Evolutionary conservation across 2,888 invertebrate species (phyloP).

Genomic region (Troides aeacus): DNA sequence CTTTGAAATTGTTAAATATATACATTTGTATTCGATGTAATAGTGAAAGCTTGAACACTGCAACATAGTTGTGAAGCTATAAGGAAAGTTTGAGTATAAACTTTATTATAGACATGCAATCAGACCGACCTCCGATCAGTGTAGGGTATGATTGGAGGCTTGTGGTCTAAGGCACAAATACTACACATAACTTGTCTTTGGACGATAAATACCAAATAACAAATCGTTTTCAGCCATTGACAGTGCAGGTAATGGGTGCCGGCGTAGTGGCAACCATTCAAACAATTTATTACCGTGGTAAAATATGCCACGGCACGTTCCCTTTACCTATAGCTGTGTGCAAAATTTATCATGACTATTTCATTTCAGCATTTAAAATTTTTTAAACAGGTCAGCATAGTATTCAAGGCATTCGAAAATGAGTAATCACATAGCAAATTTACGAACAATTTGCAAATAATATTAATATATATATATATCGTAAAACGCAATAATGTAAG

Average conservation of each 20-base stretch:
- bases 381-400: neutral
- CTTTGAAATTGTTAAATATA: neutral
- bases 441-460: too few relatives aligned
- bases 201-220: constrained; percentile 52
- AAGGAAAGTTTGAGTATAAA: constrained; percentile 1
- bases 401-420: too few relatives aligned
- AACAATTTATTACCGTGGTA: constrained; percentile 48
- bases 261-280: constrained; percentile 47
- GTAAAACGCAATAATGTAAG: too few relatives aligned
- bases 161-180: constrained; percentile 49
- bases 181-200: constrained; percentile 57
- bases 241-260: constrained; percentile 48
- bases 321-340: constrained; percentile 17
- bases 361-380: neutral
- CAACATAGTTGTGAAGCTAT: neutral
- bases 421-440: too few relatives aligned
- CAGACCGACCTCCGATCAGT: constrained; percentile 3
- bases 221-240: constrained; percentile 53
- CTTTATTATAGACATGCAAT: constrained; percentile 9
- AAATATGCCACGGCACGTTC: constrained; percentile 32
- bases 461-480: too few relatives aligned
- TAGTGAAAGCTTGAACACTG: neutral
- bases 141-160: constrained; percentile 32
- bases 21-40: neutral
- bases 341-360: constrained; percentile 22